Percentiles rank a stretch among this genome's conserved stretches.
These are phyloP conservation scores for Malaclemys terrapin DNA, from an alignment of 2,113 vertebrate species.

Conservation along the genomic window DNA sequence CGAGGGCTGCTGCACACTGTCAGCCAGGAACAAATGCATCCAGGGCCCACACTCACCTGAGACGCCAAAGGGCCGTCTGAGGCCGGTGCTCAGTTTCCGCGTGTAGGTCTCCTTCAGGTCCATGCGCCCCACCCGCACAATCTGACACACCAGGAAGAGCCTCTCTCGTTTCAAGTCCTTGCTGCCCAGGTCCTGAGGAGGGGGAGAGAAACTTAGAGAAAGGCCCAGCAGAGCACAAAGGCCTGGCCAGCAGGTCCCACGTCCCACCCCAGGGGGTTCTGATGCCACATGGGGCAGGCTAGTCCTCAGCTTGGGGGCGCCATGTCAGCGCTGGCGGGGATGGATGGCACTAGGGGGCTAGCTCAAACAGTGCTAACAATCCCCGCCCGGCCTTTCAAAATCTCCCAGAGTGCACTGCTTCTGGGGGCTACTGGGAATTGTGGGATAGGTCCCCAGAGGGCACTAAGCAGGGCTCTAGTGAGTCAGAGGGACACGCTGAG, in stretches of 20 bases:
- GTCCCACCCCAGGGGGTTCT: not conserved
- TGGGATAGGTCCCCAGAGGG: not conserved
- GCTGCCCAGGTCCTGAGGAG: conserved; percentile 72
- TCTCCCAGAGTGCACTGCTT: not conserved
- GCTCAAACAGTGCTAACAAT: not conserved
- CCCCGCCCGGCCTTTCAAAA: not conserved
- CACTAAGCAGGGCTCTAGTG: not conserved
- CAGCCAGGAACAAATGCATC: not conserved
- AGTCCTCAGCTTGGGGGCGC: not conserved
- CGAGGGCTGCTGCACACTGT: not conserved
- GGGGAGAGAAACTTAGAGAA: not conserved
- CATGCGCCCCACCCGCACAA: conserved; percentile 72
- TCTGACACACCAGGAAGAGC: conserved; percentile 74
- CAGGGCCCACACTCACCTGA: conserved; percentile 45
- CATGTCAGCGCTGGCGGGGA: accelerated
- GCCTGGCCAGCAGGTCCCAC: not conserved
- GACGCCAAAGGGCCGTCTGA: conserved; percentile 71
- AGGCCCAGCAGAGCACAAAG: not conserved
- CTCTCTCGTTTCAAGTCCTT: conserved; percentile 66
- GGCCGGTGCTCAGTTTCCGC: conserved; percentile 65
- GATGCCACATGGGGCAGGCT: accelerated
- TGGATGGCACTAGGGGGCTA: accelerated
- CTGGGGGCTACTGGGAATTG: not conserved
- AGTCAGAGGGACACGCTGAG: not conserved
- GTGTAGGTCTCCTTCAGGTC: conserved; percentile 62